Evolutionary conservation across 2,113 vertebrate genomes (phyloP), one percentile per base, ranked within the genome.

Genomic region (Empidonax traillii): DNA sequence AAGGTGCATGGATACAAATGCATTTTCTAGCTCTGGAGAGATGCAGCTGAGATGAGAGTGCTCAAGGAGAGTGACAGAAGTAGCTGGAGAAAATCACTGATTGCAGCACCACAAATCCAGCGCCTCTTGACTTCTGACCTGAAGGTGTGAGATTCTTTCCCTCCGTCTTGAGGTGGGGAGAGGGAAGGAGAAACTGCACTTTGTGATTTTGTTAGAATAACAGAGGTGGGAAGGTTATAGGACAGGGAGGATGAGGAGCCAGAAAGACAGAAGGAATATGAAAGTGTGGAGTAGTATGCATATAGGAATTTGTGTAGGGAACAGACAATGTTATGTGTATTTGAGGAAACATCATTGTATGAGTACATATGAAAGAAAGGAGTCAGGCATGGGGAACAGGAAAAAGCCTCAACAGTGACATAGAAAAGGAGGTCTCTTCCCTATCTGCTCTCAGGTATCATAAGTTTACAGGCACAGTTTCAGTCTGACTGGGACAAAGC

Each of bases 271-370:
- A 37, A 80, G 51, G 55, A 85, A 79, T 33, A 13, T 14, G 5
- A 28, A 66, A 84, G 5, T 25, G 18, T n/a, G 24, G 17, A 4
- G 9, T 30, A 31, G 4, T 35, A 33, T 24, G 15, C 28, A 28
- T 21, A 9, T 37, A 28, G 28, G 22, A 69, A 41, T 73, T 52
- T 65, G 23, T 30, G 25, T 8, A 30, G 10, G 35, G 35, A 67
- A 37, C 14, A 3, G 25, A 20, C 16, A 33, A 9, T 3, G 2
- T 44, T 44, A 15, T 0, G 0, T 33, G 10, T 16, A 7, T 51
- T 22, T 71, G 39, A 21, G 69, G 55, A 61, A 92, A 53, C 1
- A 1, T 24, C 43, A 31, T 8, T 4, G 3, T 31, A 25, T 4
- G 13, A 75, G 24, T 13, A 37, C 10, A 6, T 12, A 25, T 4